These are phyloP conservation scores for Erpornis zantholeuca DNA, from an alignment of 2,113 vertebrate genomes.

Conservation along the genomic window DNA sequence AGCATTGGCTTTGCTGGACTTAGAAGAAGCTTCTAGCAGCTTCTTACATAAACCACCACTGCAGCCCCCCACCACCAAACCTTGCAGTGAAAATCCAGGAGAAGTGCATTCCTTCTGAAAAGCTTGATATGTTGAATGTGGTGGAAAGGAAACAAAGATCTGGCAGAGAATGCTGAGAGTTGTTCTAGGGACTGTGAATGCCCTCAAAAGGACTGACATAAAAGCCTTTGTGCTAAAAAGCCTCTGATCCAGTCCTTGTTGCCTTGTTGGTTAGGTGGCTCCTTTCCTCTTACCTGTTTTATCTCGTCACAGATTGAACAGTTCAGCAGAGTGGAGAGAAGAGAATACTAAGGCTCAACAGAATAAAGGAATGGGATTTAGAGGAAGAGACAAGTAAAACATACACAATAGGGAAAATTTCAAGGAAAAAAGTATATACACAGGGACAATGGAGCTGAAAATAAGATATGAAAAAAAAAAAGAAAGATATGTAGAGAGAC, in stretches of 20 bases:
- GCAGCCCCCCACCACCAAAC: background rate
- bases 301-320: background rate
- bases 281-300: background rate
- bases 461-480: background rate
- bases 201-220: background rate
- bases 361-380: background rate
- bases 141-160: background rate
- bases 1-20: background rate
- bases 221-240: background rate
- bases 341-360: background rate
- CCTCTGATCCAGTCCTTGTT: background rate
- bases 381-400: background rate
- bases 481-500: background rate
- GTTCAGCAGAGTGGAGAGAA: background rate
- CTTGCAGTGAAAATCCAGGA: background rate
- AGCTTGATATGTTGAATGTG: background rate
- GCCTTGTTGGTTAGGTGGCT: background rate
- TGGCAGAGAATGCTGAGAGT: background rate
- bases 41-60: background rate
- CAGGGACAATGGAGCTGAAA: background rate
- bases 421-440: background rate
- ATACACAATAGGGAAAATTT: rapidly evolving
- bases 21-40: background rate
- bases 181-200: background rate
- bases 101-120: background rate